Conservation (phyloP, 2,113 vertebrate genomes). For the Bostrychus sinensis region DNA sequence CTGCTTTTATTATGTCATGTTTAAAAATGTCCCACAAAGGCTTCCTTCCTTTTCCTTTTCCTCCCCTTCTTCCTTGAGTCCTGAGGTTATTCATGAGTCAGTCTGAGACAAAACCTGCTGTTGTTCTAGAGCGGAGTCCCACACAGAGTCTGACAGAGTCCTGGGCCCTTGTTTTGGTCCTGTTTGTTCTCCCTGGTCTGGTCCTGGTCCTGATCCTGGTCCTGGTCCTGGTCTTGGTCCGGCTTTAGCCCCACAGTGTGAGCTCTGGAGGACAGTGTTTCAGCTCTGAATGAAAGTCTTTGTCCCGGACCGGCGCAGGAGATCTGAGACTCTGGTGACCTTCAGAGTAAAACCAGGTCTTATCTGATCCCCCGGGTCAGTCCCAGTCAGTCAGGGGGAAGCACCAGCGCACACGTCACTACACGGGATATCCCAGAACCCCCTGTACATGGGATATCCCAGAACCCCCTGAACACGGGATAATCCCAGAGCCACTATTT, state of each 20-base stretch:
- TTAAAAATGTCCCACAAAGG: not conserved
- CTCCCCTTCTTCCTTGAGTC: not conserved
- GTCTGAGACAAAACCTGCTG: not conserved
- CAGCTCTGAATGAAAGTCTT: not conserved
- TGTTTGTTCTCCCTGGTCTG: not conserved
- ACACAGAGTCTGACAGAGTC: no score
- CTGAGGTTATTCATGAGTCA: not conserved
- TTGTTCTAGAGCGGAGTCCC: no score
- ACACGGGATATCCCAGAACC: no score
- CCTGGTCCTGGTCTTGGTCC: not conserved
- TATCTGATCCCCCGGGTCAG: not conserved
- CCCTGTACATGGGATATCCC: no score
- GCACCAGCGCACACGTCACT: no score
- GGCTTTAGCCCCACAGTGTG: not conserved
- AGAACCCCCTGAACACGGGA: no score
- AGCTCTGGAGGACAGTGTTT: not conserved
- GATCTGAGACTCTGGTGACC: conserved; percentile 1
- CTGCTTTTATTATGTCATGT: not conserved
- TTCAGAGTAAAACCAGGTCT: not conserved
- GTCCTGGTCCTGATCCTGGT: not conserved
- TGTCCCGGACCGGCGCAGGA: not conserved
- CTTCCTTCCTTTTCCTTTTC: conserved; percentile 6
- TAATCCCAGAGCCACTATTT: no score
- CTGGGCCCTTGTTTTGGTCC: not conserved
- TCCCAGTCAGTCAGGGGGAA: no score